These are phyloP conservation scores for Conomelus anceps DNA, from an alignment of 2,888 invertebrate genomes.

Conservation along the genomic window DNA sequence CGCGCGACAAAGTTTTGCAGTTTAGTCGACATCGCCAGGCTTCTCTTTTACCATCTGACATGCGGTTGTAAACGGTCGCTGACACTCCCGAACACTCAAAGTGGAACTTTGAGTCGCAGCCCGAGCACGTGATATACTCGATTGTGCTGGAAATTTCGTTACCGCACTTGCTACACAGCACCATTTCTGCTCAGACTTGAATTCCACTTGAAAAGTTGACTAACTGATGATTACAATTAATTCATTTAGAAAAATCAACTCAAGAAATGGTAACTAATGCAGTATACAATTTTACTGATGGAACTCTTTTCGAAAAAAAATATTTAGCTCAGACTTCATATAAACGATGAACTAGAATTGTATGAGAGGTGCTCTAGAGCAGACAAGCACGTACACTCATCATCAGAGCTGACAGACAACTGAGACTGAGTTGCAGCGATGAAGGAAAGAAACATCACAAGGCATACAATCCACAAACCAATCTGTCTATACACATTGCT, in stretches of 20 bases:
- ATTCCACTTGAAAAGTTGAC: not conserved
- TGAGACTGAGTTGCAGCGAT: constrained; percentile 2
- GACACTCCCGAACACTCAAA: not conserved
- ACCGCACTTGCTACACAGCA: not conserved
- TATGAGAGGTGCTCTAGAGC: not conserved
- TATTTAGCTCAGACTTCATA: not conserved
- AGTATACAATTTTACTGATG: too few relatives aligned
- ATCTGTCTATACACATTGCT: not conserved
- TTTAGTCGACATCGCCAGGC: not conserved
- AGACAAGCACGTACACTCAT: not conserved
- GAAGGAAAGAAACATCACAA: constrained; percentile 1
- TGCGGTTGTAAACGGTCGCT: not conserved
- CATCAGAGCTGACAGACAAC: constrained; percentile 1
- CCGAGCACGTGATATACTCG: not conserved
- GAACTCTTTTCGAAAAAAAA: too few relatives aligned
- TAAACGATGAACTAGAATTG: not conserved
- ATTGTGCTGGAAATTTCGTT: not conserved
- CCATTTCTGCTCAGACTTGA: too few relatives aligned
- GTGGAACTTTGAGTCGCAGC: not conserved
- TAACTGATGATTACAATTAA: not conserved
- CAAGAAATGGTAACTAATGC: too few relatives aligned
- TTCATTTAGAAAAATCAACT: not conserved
- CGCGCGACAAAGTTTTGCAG: not conserved
- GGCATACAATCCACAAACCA: not conserved
- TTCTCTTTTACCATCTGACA: not conserved